phyloP scores from a whole-genome alignment of 2,113 vertebrate species.

The Lamprologus ornatipinnis region DNA sequence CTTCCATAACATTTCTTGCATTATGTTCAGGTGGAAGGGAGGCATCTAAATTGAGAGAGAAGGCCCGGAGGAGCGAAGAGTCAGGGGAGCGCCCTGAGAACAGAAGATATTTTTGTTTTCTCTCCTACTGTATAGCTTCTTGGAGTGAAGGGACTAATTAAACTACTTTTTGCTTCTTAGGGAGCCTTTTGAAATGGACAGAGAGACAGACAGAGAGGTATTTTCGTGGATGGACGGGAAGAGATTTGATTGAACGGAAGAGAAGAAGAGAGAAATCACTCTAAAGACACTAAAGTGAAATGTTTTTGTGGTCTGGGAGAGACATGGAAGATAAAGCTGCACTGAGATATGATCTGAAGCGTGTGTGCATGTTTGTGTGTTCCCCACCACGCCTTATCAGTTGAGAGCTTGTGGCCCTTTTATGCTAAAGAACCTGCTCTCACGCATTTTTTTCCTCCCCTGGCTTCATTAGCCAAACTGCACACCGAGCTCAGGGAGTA shows the following conservation, averaged over 20 bases:
- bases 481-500: constrained; percentile 35
- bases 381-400: background rate
- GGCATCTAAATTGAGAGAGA: background rate
- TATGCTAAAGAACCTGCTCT: background rate
- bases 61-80: background rate
- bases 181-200: background rate
- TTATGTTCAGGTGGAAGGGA: background rate
- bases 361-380: background rate
- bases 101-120: background rate
- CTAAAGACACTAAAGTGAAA: background rate
- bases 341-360: constrained; percentile 13
- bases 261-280: background rate
- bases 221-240: background rate
- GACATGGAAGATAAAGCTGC: background rate
- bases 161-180: background rate
- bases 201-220: background rate
- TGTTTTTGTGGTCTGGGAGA: background rate
- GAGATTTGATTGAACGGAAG: background rate
- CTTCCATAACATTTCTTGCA: constrained; percentile 2
- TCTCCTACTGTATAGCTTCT: background rate
- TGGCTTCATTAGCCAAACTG: constrained; percentile 48
- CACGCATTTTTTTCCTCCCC: background rate
- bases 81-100: background rate
- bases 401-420: constrained; percentile 16
- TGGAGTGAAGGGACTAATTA: background rate